Evolutionary conservation across 2,888 invertebrate species (phyloP), one percentile per base, ranked within the genome.

Genomic region (Pocota personata): DNA sequence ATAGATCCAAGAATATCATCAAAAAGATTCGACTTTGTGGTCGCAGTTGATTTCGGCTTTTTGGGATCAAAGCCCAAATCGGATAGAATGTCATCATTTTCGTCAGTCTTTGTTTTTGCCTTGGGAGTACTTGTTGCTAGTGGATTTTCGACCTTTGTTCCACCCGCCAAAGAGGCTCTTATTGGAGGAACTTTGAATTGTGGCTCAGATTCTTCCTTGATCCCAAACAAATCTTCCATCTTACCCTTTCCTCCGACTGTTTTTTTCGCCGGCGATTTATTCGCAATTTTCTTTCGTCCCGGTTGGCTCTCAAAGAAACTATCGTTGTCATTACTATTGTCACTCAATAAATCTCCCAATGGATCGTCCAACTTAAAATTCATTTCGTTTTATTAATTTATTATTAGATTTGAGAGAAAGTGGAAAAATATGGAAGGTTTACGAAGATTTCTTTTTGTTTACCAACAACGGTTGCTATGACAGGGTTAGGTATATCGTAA

Each of bases 321-420:
- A 89, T 96, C 96, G 88, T 95, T 95, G 89, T 96, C 95, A 88
- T 95, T 94, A 88, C 95, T 95, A 77, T 94, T 95, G 89, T 95
- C 95, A 89, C 95, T 95, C 0, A 91, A 88, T 55, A 95, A 91
- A 89, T 95, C 95, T 32, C 94, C 95, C 83, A 95, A 91, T 10
- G 95, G 95, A 91, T 95, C 95, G 62, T 95, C 94, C 32, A 94
- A 89, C 90, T 94, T 94, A 88, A 94, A 94, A 92, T 93, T 94
- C 94, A 94, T 94, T 27, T 82, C 50, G n/a, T 32, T 30, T 37
- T 24, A 50, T 64, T 55, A 24, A 73, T 55, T 62, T n/a, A 10
- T 0, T 46, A 0, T 3, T 5, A 3, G 12, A 12, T 46, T 0
- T 3, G 8, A 3, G 12, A 12, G 14, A 40, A 50, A 21, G 27